phyloP scores from a whole-genome alignment of 2,888 invertebrate genomes.

The Herminia tarsipennalis region DNA sequence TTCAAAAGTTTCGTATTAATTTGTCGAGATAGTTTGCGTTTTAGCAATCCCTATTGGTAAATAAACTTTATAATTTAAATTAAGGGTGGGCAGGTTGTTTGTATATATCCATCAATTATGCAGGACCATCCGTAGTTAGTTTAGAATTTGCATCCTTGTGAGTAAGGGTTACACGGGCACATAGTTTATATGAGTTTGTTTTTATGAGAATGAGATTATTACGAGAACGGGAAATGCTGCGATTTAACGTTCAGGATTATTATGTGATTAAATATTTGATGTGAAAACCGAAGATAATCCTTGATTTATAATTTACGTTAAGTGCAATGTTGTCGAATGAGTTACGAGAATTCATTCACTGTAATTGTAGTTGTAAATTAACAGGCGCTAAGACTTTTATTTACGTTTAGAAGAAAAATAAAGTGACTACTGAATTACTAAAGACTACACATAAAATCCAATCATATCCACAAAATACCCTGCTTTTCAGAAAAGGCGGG shows the following conservation, averaged over 20 bases:
- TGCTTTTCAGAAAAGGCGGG: not conserved
- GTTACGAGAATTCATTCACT: not conserved
- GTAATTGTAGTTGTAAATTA: conserved; percentile 3
- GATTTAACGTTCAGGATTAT: no score
- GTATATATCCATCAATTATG: conserved; percentile 23
- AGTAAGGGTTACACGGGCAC: conserved; percentile 13
- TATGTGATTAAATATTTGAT: not conserved
- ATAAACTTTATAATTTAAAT: conserved; percentile 5
- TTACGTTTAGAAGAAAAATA: no score
- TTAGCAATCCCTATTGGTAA: conserved; percentile 7
- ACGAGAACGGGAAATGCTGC: no score
- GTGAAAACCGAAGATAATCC: not conserved
- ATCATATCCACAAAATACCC: no score
- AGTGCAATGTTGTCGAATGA: not conserved
- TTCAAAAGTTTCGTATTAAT: no score
- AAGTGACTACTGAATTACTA: no score
- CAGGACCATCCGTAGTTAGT: conserved; percentile 27
- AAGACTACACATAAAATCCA: no score
- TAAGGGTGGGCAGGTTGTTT: conserved; percentile 4
- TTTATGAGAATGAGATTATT: no score
- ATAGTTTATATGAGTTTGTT: no score
- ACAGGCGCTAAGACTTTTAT: conserved; percentile 3
- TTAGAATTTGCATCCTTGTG: conserved; percentile 20
- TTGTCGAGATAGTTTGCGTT: no score
- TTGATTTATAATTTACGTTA: no score